Conservation (phyloP, 2,113 vertebrate species). For the Zosterops japonicus region DNA sequence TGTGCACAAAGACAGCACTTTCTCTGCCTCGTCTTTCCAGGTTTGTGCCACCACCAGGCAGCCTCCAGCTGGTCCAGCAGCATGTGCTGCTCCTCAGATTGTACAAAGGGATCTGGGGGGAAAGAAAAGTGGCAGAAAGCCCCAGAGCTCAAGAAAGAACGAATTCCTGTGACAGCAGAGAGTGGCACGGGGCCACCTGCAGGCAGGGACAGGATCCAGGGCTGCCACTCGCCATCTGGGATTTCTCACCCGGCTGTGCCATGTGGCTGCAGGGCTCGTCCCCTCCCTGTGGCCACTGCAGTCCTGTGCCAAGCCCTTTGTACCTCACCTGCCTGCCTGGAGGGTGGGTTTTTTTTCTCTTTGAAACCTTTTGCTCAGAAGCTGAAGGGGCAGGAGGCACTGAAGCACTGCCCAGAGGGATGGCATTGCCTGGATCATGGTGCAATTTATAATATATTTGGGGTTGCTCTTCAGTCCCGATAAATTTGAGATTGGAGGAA, state of each 20-base stretch:
- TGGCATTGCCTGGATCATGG: fast-evolving
- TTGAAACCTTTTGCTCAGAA: not conserved
- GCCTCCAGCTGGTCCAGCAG: not conserved
- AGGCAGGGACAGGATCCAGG: not conserved
- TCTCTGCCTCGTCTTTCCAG: not conserved
- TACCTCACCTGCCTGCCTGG: fast-evolving
- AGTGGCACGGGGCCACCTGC: not conserved
- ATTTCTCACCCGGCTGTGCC: not conserved
- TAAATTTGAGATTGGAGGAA: conserved; percentile 27
- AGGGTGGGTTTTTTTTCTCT: fast-evolving
- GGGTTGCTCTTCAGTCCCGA: not conserved
- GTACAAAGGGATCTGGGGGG: not conserved
- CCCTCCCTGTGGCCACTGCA: not conserved
- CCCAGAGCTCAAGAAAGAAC: not conserved
- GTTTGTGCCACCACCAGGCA: not conserved
- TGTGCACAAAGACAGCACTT: not conserved
- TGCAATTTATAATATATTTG: not conserved
- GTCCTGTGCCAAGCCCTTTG: not conserved
- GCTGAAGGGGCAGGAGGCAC: not conserved
- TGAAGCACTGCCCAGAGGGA: not conserved
- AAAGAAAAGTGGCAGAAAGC: not conserved
- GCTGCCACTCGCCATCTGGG: not conserved
- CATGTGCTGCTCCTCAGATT: not conserved
- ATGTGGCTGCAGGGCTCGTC: not conserved
- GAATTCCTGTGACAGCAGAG: not conserved